phyloP scores from a whole-genome alignment of 2,797 vertebrate species.

The Cirrhinus molitorella region DNA sequence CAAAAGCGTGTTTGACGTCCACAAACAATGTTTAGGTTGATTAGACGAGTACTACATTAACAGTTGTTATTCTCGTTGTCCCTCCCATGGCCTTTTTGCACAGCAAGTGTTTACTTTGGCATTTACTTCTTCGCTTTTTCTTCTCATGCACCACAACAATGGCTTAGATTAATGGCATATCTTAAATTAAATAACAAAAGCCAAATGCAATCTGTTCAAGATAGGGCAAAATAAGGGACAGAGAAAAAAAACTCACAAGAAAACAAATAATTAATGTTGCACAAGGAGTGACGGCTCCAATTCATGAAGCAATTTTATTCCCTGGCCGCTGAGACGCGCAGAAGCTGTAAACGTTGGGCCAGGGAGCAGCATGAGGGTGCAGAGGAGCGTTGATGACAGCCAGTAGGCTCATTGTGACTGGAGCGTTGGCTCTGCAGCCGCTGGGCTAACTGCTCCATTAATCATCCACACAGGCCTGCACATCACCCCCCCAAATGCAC shows the following conservation, averaged over 20 bases:
- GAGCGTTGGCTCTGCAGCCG: conserved; percentile 56
- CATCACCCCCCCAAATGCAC: conserved; percentile 51
- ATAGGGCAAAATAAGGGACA: conserved; percentile 24
- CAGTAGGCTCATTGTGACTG: conserved; percentile 60
- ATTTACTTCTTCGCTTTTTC: conserved; percentile 39
- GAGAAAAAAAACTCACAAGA: conserved; percentile 18
- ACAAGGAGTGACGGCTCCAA: conserved; percentile 53
- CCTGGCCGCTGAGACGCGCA: conserved; percentile 38
- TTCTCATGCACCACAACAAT: conserved; percentile 31
- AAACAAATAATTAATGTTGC: conserved; percentile 61
- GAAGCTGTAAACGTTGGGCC: conserved; percentile 52
- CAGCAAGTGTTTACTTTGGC: conserved; percentile 26
- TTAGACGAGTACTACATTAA: conserved; percentile 46
- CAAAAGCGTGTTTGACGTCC: conserved; percentile 31
- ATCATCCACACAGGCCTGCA: conserved; percentile 61
- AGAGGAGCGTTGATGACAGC: conserved; percentile 52
- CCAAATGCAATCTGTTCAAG: conserved; percentile 31
- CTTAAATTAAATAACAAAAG: conserved; percentile 61
- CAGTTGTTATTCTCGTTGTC: conserved; percentile 36
- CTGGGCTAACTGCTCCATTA: conserved; percentile 65
- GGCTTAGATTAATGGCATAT: conserved; percentile 58
- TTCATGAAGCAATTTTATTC: conserved; percentile 65
- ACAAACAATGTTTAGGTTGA: conserved; percentile 38
- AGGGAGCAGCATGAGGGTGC: conserved; percentile 45
- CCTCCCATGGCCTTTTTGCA: conserved; percentile 16